Percentiles rank a stretch among this genome's conserved stretches.
Evolutionary conservation across 2,888 invertebrate species (phyloP).

Genomic region (Mesochorus sp.): DNA sequence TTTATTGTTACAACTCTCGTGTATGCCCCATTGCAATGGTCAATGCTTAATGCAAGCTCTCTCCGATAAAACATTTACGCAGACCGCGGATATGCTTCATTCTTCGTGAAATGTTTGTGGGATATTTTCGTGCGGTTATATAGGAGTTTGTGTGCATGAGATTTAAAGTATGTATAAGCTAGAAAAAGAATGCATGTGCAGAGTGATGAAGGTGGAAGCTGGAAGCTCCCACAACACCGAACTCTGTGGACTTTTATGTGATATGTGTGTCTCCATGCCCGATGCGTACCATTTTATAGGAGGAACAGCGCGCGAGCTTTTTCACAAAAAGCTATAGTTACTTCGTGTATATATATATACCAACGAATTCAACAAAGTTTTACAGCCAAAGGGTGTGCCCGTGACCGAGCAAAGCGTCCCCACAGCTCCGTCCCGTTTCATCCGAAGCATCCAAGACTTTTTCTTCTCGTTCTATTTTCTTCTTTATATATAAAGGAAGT

Average conservation of each 20-base stretch:
- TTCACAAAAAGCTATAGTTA: conserved; percentile 40
- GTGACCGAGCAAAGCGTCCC: conserved; percentile 31
- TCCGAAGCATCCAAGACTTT: background rate
- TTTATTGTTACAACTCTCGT: no score
- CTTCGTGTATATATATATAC: background rate
- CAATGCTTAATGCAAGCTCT: no score
- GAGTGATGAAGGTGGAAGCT: background rate
- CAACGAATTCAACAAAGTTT: conserved; percentile 24
- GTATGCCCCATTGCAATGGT: no score
- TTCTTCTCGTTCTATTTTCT: background rate
- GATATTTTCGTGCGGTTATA: conserved; percentile 23
- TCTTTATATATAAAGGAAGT: background rate
- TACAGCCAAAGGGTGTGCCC: background rate
- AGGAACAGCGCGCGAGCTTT: conserved; percentile 22
- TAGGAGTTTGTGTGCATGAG: conserved; percentile 9
- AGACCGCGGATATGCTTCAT: background rate
- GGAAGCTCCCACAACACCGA: background rate
- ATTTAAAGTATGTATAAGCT: no score
- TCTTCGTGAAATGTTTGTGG: conserved; percentile 26
- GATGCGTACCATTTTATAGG: background rate
- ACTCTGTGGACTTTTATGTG: background rate
- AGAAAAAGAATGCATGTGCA: background rate
- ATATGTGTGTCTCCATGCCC: background rate
- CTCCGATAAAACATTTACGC: no score
- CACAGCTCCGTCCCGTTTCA: background rate